Conservation (phyloP, 2,113 vertebrate genomes). For the Rhinolophus ferrumequinum region DNA sequence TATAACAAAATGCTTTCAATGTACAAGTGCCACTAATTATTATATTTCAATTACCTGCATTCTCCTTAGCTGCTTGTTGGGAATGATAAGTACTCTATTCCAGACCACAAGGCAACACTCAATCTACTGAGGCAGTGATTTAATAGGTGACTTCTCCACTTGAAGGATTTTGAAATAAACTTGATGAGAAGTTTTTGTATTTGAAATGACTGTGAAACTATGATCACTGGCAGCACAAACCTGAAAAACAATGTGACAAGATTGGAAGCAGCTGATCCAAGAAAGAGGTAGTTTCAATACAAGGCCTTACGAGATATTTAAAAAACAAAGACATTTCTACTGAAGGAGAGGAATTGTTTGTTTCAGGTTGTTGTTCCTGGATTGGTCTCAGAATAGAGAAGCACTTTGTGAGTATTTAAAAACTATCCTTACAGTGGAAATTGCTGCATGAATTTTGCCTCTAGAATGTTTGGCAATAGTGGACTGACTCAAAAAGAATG, state of each 20-base stretch:
- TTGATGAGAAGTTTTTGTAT: background rate
- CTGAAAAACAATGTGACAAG: background rate
- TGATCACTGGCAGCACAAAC: background rate
- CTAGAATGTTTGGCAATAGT: background rate
- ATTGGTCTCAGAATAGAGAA: background rate
- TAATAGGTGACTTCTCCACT: background rate
- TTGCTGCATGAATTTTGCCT: background rate
- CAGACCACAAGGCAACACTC: background rate
- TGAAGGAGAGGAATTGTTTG: background rate
- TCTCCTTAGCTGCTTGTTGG: background rate
- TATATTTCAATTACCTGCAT: background rate
- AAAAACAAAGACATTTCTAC: background rate
- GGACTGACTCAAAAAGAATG: background rate
- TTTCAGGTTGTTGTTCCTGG: background rate
- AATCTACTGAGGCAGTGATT: background rate
- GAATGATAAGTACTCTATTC: background rate
- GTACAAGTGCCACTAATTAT: background rate
- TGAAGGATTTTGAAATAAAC: background rate
- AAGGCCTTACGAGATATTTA: background rate
- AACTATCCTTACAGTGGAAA: background rate
- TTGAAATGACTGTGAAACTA: background rate
- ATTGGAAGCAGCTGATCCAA: background rate
- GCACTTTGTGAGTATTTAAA: background rate
- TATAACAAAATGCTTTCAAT: background rate
- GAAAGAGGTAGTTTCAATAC: background rate